Evolutionary conservation across 1,140 invertebrate species (phyloP).

Genomic region (Cotesia chilonis): DNA sequence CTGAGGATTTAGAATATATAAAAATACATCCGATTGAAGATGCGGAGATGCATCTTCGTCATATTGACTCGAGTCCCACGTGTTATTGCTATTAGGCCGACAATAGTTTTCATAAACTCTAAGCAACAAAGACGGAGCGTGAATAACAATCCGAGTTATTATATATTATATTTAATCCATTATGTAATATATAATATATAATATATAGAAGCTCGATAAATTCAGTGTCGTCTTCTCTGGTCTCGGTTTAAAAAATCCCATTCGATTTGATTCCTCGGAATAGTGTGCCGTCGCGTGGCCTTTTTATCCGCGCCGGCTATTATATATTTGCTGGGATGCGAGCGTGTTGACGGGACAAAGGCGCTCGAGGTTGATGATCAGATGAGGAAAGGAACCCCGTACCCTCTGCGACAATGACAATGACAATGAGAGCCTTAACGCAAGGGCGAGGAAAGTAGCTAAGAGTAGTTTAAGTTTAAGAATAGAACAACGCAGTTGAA

Average conservation of each 20-base stretch:
- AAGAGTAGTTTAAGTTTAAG: slow-evolving; percentile 7
- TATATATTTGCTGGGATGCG: slow-evolving; percentile 13
- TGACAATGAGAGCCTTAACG: slow-evolving; percentile 24
- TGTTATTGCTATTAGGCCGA: background rate
- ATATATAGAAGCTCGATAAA: slow-evolving; percentile 29
- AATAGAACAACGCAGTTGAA: slow-evolving; percentile 24
- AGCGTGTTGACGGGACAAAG: slow-evolving; percentile 2
- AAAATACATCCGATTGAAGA: background rate
- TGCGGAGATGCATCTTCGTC: background rate
- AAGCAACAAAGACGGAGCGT: slow-evolving; percentile 17
- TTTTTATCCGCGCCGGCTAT: background rate
- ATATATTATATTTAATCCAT: too few species aligned
- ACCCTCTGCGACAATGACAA: background rate
- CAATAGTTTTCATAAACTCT: slow-evolving; percentile 35
- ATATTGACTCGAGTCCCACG: slow-evolving; percentile 5
- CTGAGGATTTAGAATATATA: too few species aligned
- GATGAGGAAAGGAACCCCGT: background rate
- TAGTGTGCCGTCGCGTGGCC: slow-evolving; percentile 35
- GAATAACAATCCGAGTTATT: background rate
- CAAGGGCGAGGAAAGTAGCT: slow-evolving; percentile 37
- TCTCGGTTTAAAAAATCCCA: slow-evolving; percentile 17
- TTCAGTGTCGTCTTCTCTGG: slow-evolving; percentile 18
- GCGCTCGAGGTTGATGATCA: background rate
- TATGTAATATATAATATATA: too few species aligned
- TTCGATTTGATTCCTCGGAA: too few species aligned